Conservation (phyloP, 2,113 vertebrate genomes). For the Gnathonemus longibarbis region DNA sequence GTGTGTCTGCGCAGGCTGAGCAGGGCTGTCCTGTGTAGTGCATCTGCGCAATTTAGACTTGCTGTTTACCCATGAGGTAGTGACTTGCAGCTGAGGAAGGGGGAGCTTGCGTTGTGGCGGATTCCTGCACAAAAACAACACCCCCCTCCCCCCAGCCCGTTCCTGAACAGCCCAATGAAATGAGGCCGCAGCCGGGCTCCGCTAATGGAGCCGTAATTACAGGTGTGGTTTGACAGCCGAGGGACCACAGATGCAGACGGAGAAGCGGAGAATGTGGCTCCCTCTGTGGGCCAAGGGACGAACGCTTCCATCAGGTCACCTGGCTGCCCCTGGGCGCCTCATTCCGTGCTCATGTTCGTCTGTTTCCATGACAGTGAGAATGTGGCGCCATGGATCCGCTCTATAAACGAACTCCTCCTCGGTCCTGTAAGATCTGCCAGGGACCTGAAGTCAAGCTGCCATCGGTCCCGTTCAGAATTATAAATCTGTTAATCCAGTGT, state of each 20-base stretch:
- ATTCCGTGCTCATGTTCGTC: neutral
- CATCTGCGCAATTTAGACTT: conserved; percentile 17
- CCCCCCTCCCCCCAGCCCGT: conserved; percentile 54
- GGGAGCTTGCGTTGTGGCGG: conserved; percentile 46
- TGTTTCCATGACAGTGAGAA: neutral
- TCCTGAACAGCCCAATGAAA: conserved; percentile 61
- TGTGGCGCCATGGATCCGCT: neutral
- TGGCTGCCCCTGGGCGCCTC: neutral
- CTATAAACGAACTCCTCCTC: neutral
- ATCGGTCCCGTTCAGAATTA: neutral
- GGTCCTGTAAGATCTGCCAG: neutral
- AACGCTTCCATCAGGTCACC: neutral
- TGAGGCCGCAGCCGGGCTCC: conserved; percentile 65
- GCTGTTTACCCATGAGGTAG: conserved; percentile 57
- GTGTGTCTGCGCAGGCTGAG: no score
- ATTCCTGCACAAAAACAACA: conserved; percentile 56
- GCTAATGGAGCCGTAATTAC: conserved; percentile 71
- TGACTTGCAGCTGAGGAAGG: conserved; percentile 60
- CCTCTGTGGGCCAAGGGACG: neutral
- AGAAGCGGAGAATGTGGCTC: neutral
- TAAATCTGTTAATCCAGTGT: neutral
- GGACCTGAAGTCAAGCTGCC: neutral
- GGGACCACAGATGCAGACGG: conserved; percentile 45
- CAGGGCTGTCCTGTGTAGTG: neutral
- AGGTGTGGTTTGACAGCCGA: conserved; percentile 61